phyloP scores from a whole-genome alignment of 2,888 invertebrate genomes.

The Dione juno region DNA sequence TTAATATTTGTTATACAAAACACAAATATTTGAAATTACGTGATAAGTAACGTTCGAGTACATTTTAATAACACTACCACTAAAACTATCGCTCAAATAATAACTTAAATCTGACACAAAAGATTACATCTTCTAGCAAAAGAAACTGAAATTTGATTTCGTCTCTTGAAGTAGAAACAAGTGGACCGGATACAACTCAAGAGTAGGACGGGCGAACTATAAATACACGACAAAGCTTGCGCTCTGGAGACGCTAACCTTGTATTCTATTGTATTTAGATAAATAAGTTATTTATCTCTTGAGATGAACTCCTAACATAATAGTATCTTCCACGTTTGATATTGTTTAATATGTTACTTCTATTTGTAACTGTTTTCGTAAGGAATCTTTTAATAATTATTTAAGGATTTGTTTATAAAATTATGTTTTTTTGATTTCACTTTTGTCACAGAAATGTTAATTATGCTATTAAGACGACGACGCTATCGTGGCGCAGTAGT shows the following conservation, averaged over 20 bases:
- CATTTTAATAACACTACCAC: too few relatives aligned
- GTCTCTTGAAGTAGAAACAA: conserved; percentile 17
- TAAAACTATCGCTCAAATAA: not conserved
- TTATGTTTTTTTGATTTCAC: too few relatives aligned
- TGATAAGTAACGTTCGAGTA: too few relatives aligned
- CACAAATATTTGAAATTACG: not conserved
- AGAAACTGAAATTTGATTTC: conserved; percentile 19
- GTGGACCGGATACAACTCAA: conserved; percentile 22
- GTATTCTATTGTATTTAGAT: conserved; percentile 28
- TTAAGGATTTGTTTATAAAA: too few relatives aligned
- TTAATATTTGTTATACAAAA: not conserved
- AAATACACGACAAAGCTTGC: conserved; percentile 25
- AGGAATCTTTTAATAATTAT: too few relatives aligned
- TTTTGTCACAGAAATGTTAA: too few relatives aligned
- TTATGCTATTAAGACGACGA: too few relatives aligned
- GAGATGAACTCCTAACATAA: conserved; percentile 11
- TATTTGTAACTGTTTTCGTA: not conserved
- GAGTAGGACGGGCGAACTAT: conserved; percentile 26
- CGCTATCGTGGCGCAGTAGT: too few relatives aligned
- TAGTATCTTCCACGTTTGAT: conserved; percentile 10
- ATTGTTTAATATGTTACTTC: not conserved
- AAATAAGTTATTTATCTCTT: conserved; percentile 28
- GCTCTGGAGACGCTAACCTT: conserved; percentile 24
- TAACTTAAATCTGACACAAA: not conserved
- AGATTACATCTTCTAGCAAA: conserved; percentile 5